phyloP scores from a whole-genome alignment of 2,113 vertebrate genomes.

The Callocephalon fimbriatum region DNA sequence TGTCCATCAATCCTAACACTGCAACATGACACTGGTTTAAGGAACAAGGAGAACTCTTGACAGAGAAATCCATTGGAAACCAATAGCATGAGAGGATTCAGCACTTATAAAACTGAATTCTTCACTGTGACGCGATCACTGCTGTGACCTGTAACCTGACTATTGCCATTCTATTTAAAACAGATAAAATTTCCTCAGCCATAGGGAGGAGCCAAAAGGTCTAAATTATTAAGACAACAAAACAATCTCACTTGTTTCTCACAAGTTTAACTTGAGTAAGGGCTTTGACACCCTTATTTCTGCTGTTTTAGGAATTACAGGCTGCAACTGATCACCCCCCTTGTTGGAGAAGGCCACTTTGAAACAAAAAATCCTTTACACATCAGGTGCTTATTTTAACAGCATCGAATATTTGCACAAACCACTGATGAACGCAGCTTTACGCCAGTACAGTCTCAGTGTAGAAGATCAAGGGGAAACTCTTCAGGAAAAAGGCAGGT shows the following conservation, averaged over 20 bases:
- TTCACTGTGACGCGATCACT: background rate
- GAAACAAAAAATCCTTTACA: background rate
- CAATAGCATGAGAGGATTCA: background rate
- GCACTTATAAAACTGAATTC: background rate
- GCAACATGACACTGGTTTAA: background rate
- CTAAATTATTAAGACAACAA: background rate
- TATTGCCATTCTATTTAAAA: background rate
- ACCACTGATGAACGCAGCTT: background rate
- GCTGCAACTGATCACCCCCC: background rate
- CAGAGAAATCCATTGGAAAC: background rate
- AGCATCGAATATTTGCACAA: background rate
- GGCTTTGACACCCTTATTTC: background rate
- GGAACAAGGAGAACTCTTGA: background rate
- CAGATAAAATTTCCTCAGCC: background rate
- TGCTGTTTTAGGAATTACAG: background rate
- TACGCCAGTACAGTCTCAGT: background rate
- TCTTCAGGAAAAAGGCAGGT: background rate
- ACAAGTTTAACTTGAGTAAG: background rate
- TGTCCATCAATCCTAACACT: background rate
- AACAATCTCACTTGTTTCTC: background rate
- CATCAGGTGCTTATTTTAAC: background rate
- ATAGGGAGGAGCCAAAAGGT: background rate
- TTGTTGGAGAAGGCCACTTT: background rate
- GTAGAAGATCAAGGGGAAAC: background rate
- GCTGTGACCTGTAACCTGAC: background rate